These are phyloP conservation scores for Sebastes vulpes DNA, from an alignment of 2,797 vertebrate genomes.

Conservation along the genomic window DNA sequence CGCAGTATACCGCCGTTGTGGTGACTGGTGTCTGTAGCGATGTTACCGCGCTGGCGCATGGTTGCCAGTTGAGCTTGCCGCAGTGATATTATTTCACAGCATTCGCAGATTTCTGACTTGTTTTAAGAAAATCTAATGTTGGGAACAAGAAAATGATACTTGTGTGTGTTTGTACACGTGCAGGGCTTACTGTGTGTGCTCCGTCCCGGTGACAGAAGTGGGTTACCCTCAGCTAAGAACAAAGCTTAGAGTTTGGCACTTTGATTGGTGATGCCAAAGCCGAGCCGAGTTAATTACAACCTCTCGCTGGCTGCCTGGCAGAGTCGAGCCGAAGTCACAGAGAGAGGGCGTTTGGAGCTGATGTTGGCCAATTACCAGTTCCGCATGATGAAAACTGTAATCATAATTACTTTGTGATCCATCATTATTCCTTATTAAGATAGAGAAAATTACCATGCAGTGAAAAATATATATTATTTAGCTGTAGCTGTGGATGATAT, in stretches of 20 bases:
- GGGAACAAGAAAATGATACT: not conserved
- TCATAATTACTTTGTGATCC: slow-evolving; percentile 15
- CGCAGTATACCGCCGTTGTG: not conserved
- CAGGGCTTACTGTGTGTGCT: not conserved
- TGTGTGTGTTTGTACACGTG: not conserved
- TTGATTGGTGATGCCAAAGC: slow-evolving; percentile 44
- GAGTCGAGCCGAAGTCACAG: not conserved
- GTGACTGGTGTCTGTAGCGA: not conserved
- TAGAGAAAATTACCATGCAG: not conserved
- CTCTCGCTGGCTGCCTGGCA: slow-evolving; percentile 4
- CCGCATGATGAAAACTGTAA: slow-evolving; percentile 10
- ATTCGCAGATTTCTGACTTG: not conserved
- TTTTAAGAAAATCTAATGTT: not conserved
- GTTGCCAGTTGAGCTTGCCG: too few relatives aligned
- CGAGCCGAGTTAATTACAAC: slow-evolving; percentile 42
- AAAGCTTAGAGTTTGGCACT: slow-evolving; percentile 47
- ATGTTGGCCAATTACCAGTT: slow-evolving; percentile 19
- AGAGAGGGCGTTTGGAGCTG: not conserved
- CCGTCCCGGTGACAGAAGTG: slow-evolving; percentile 37
- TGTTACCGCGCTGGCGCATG: too few relatives aligned
- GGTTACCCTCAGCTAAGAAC: slow-evolving; percentile 53
- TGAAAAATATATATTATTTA: not conserved
- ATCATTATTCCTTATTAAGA: slow-evolving; percentile 13
- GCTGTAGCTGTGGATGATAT: not conserved
- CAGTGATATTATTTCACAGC: not conserved